Conservation (phyloP, 2,888 invertebrate genomes). For the Drosophila formosana region DNA sequence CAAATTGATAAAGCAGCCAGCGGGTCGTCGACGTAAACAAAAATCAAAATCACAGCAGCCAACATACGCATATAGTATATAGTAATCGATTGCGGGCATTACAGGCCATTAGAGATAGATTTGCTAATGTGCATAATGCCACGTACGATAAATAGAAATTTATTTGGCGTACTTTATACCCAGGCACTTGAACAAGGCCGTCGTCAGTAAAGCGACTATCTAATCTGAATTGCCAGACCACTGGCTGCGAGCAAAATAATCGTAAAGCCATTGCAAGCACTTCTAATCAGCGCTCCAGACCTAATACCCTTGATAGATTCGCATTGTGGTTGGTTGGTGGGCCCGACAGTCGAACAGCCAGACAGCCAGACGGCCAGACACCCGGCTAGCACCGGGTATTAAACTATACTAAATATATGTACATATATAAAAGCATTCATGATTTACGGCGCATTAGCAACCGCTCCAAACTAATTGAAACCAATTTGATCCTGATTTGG, state of each 20-base stretch:
- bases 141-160: slow-evolving; percentile 34
- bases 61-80: background rate
- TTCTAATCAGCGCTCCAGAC: slow-evolving; percentile 53
- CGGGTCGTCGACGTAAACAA: slow-evolving; percentile 21
- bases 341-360: slow-evolving; percentile 9
- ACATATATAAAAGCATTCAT: background rate
- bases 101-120: slow-evolving; percentile 10
- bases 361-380: slow-evolving; percentile 7
- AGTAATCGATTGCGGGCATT: slow-evolving; percentile 1
- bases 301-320: slow-evolving; percentile 50
- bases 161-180: slow-evolving; percentile 37
- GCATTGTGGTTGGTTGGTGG: slow-evolving; percentile 1
- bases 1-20: slow-evolving; percentile 45
- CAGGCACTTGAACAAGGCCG: slow-evolving; percentile 48
- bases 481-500: slow-evolving; percentile 47
- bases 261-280: slow-evolving; percentile 17
- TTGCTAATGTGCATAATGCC: slow-evolving; percentile 26
- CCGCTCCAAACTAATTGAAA: slow-evolving; percentile 50
- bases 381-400: background rate
- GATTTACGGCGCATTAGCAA: slow-evolving; percentile 45
- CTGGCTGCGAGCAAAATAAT: slow-evolving; percentile 45
- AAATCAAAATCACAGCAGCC: slow-evolving; percentile 32
- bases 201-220: slow-evolving; percentile 42
- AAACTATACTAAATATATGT: background rate
- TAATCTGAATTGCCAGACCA: slow-evolving; percentile 63